A percentile compares a stretch with the other conserved stretches of the same genome.
Evolutionary conservation across 2,888 invertebrate species (phyloP).

Genomic region (Cremastinae sp.): DNA sequence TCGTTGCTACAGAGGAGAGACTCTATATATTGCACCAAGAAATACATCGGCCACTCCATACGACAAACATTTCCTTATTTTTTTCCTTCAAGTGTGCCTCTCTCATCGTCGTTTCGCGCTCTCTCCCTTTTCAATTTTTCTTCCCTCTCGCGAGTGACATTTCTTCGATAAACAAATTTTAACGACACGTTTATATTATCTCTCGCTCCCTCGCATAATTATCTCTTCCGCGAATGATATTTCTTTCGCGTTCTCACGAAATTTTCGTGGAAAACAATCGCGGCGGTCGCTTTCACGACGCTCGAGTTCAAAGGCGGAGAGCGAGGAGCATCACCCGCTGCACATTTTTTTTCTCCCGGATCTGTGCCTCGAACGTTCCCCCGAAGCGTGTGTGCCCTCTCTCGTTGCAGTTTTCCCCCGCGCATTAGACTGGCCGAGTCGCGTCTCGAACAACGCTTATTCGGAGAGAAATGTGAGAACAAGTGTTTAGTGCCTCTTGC

Average conservation of each 20-base stretch:
- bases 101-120: no score
- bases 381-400: neutral
- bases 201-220: neutral
- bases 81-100: no score
- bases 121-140: no score
- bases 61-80: no score
- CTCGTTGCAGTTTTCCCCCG: slow-evolving; percentile 23
- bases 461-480: neutral
- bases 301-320: neutral
- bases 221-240: slow-evolving; percentile 15
- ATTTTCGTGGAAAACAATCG: slow-evolving; percentile 1
- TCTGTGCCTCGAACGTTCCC: neutral
- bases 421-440: neutral
- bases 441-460: neutral
- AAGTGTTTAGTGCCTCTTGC: slow-evolving; percentile 1
- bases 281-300: neutral
- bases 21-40: neutral
- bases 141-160: no score
- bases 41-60: no score
- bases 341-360: neutral
- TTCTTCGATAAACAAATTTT: neutral
- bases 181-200: neutral
- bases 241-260: neutral
- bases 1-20: neutral
- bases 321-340: neutral